Percentiles rank a stretch among this genome's conserved stretches.
phyloP scores from a whole-genome alignment of 2,797 vertebrate genomes.

The Anabacerthia variegaticeps region DNA sequence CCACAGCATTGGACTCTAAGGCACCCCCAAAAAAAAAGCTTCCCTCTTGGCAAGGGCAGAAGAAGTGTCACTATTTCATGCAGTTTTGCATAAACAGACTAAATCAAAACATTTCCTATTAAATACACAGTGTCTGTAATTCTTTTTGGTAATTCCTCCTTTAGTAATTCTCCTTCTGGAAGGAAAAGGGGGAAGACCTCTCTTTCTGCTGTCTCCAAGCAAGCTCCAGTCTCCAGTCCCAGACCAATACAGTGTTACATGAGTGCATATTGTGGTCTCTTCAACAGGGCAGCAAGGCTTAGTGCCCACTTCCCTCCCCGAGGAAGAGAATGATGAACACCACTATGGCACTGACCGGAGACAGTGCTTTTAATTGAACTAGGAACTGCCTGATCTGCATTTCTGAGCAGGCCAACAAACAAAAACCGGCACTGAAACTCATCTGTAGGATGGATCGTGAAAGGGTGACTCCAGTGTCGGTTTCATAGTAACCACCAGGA shows the following conservation, averaged over 20 bases:
- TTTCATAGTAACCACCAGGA: slow-evolving; percentile 1
- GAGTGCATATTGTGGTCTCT: fast-evolving
- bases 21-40: not conserved
- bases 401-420: not conserved
- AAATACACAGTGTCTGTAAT: not conserved
- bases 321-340: not conserved
- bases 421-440: not conserved
- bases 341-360: not conserved
- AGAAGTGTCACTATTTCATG: not conserved
- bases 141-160: not conserved
- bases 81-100: not conserved
- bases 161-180: not conserved
- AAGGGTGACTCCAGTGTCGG: not conserved
- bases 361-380: not conserved
- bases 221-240: not conserved
- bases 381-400: not conserved
- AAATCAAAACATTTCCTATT: not conserved
- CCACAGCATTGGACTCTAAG: not conserved
- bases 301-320: not conserved
- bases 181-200: not conserved
- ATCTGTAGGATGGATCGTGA: not conserved
- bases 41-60: not conserved
- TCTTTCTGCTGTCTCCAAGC: not conserved
- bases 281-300: not conserved
- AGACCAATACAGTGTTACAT: not conserved